Evolutionary conservation across 2,888 invertebrate genomes (phyloP), one percentile per base, ranked within the genome.

Genomic region (Drosophila multiciliata): DNA sequence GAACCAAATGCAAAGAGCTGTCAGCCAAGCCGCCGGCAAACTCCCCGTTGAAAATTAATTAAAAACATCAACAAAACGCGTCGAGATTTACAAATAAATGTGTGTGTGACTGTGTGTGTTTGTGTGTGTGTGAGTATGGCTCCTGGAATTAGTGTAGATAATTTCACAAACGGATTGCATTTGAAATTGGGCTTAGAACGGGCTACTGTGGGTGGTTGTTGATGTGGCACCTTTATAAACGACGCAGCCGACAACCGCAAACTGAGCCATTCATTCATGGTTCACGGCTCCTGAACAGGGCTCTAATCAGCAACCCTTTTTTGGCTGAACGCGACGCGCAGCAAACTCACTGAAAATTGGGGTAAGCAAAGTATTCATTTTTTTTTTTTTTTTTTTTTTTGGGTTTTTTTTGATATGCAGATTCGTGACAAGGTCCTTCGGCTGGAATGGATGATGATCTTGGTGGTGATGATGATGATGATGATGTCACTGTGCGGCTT

Each of bases 391-490:
- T 55, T 57, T 57, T 59, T 36, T 50, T 36, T 23, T 23, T 23
- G 23, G 23, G 1, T 23, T 23, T 82, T 90, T 90, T 91, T 90
- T 90, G 87, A 91, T 90, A 91, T 90, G 91, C 90, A 91, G 91
- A 91, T 91, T 89, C 59, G 55, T 70, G 73, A 73, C 67, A 76
- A 67, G 65, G 80, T 80, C 80, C 78, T 75, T 65, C 35, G 62
- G 52, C 38, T 52, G 42, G 38, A 59, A 66, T 49, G 63, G 69
- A 50, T 38, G 52, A 52, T 33, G 65, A 54, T 57, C 66, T 42
- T 29, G 42, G 65, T 49, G 26, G 23, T 23, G 23, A 23, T 73
- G 81, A 70, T 80, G 75, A 38, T 60, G 71, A 68, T 78, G 84
- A 71, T 81, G 82, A 81, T 85, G 79, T 88, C 87, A 90, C 77